These are phyloP conservation scores for Oscarella lobularis DNA, from an alignment of 37 sponge, comb jelly and placozoan species.

Conservation along the genomic window DNA sequence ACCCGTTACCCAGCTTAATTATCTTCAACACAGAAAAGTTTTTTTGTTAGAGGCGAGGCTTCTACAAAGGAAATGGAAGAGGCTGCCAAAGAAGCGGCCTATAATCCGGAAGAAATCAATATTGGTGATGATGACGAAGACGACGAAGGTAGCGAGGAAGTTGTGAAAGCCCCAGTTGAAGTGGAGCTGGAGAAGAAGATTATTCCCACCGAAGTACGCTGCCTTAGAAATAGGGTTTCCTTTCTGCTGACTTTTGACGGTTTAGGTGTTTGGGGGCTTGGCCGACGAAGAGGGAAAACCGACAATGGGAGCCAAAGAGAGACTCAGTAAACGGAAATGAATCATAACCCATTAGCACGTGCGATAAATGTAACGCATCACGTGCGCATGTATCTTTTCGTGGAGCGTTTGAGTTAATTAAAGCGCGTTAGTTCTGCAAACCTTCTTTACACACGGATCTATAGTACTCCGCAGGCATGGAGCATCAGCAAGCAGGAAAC, in stretches of 20 bases:
- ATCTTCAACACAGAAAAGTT: neutral
- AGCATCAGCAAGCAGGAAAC: too few relatives aligned
- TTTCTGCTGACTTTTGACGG: too few relatives aligned
- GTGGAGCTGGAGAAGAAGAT: constrained; percentile 38
- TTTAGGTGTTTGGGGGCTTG: constrained; percentile 34
- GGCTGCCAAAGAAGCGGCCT: constrained; percentile 22
- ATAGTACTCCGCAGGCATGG: too few relatives aligned
- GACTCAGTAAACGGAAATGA: constrained; percentile 21
- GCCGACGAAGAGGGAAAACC: constrained; percentile 43
- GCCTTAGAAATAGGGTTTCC: too few relatives aligned
- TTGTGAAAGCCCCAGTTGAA: constrained; percentile 18
- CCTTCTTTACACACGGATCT: too few relatives aligned
- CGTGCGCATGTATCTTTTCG: too few relatives aligned
- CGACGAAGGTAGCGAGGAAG: constrained; percentile 30
- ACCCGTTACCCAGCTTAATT: neutral
- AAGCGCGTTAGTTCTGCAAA: too few relatives aligned
- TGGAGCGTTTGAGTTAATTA: too few relatives aligned
- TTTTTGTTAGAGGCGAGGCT: constrained; percentile 33
- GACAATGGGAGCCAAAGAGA: constrained; percentile 37
- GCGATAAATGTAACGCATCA: too few relatives aligned
- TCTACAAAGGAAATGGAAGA: constrained; percentile 68
- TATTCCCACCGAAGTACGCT: constrained; percentile 60
- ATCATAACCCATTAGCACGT: too few relatives aligned
- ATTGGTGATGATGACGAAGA: constrained; percentile 75
- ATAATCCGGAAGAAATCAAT: constrained; percentile 87